These are phyloP conservation scores for Sturmia bella DNA, from an alignment of 2,888 invertebrate species.

Conservation along the genomic window DNA sequence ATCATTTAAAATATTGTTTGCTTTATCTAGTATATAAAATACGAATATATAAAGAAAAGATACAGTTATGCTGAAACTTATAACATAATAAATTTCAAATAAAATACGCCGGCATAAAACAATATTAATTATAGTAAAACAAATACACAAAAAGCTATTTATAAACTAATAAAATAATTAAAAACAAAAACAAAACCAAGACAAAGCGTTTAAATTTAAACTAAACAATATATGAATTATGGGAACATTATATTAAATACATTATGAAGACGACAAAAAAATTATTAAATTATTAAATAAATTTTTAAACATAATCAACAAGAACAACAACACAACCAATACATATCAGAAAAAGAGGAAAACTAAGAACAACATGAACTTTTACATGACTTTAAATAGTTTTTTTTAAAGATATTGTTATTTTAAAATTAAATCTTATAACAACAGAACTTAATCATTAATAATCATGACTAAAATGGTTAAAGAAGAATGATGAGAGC, in stretches of 20 bases:
- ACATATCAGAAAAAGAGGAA: constrained; percentile 72
- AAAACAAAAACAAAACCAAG: constrained; percentile 37
- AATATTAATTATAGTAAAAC: constrained; percentile 67
- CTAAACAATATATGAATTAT: constrained; percentile 80
- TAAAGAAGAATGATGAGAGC: constrained; percentile 18
- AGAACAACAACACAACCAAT: constrained; percentile 71
- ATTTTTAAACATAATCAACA: constrained; percentile 64
- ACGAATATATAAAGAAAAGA: constrained; percentile 44
- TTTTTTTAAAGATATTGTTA: constrained; percentile 59
- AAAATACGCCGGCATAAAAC: constrained; percentile 67
- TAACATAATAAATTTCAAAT: constrained; percentile 60
- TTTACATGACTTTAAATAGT: constrained; percentile 66
- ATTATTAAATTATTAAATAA: constrained; percentile 45
- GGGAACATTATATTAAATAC: constrained; percentile 78
- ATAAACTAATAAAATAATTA: constrained; percentile 59
- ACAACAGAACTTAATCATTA: constrained; percentile 57
- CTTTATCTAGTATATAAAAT: constrained; percentile 58
- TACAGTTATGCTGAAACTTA: constrained; percentile 70
- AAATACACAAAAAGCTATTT: constrained; percentile 63
- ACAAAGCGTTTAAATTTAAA: constrained; percentile 68
- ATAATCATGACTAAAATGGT: constrained; percentile 48
- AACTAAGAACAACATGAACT: constrained; percentile 63
- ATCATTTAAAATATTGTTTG: constrained; percentile 71
- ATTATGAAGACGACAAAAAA: constrained; percentile 57
- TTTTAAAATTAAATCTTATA: constrained; percentile 59